These are phyloP conservation scores for Panopea generosa DNA, from an alignment of 2,888 invertebrate genomes.

Conservation along the genomic window DNA sequence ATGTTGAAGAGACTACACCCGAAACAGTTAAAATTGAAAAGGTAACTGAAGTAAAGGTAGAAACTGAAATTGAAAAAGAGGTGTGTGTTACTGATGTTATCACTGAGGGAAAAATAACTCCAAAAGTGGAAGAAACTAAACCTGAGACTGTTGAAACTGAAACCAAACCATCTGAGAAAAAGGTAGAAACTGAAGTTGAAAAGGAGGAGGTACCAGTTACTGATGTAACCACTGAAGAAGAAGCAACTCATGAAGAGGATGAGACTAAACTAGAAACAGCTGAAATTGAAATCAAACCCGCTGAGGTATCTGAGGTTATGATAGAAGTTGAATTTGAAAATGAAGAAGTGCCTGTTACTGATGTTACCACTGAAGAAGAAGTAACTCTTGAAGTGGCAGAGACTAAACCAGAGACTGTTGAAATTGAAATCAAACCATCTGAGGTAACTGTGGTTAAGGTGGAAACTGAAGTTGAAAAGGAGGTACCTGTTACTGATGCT, in stretches of 20 bases:
- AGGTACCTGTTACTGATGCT: constrained; percentile 13
- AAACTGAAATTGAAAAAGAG: constrained; percentile 13
- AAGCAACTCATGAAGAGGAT: constrained; percentile 16
- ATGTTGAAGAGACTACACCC: constrained; percentile 13
- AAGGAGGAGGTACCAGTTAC: constrained; percentile 12
- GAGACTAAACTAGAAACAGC: constrained; percentile 9
- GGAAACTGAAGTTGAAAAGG: constrained; percentile 14
- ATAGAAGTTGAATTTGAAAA: constrained; percentile 17
- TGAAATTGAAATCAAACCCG: constrained; percentile 24
- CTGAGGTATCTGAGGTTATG: constrained; percentile 6
- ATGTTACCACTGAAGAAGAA: constrained; percentile 29
- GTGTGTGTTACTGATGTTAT: constrained; percentile 11
- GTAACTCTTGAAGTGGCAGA: constrained; percentile 14
- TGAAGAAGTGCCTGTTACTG: constrained; percentile 26
- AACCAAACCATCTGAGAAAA: constrained; percentile 17
- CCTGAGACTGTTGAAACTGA: constrained; percentile 32
- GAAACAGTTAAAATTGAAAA: constrained; percentile 12
- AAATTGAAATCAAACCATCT: constrained; percentile 20
- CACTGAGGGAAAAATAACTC: constrained; percentile 9
- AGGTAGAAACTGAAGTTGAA: constrained; percentile 11
- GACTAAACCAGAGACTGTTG: constrained; percentile 9
- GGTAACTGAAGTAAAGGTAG: constrained; percentile 21
- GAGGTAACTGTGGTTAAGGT: constrained; percentile 13
- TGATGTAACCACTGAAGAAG: constrained; percentile 19
- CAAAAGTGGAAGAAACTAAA: constrained; percentile 20